Percentiles rank a stretch among this genome's conserved stretches.
These are phyloP conservation scores for Halcyon senegalensis DNA, from an alignment of 2,113 vertebrate species.

Conservation along the genomic window DNA sequence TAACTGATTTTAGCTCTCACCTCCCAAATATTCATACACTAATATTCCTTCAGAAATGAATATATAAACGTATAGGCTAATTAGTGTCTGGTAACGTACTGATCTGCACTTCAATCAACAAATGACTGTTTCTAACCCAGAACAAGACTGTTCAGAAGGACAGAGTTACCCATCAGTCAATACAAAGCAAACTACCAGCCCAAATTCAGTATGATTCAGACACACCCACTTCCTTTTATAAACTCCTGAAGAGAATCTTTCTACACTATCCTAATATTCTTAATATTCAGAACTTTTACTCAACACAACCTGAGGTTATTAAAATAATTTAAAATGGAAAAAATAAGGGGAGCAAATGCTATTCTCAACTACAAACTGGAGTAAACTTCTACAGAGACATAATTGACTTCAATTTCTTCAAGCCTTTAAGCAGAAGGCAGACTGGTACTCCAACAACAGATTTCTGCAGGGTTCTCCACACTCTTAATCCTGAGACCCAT, in stretches of 20 bases:
- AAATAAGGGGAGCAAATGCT: background rate
- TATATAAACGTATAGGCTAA: background rate
- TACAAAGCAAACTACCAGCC: background rate
- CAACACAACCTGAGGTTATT: background rate
- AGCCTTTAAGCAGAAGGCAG: background rate
- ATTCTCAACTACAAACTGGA: background rate
- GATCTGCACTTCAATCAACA: background rate
- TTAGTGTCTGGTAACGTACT: background rate
- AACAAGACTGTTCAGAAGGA: background rate
- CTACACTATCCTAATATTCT: background rate
- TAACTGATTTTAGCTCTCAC: background rate
- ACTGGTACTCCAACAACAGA: background rate
- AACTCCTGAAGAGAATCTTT: background rate
- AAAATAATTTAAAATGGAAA: background rate
- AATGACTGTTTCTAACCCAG: background rate
- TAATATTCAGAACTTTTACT: background rate
- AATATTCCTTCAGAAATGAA: background rate
- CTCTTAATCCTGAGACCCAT: background rate
- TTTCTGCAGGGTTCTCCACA: background rate
- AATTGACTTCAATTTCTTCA: background rate
- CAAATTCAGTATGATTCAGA: background rate
- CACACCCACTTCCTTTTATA: background rate
- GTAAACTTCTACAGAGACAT: background rate
- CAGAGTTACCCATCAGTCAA: background rate
- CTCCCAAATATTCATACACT: background rate